Conservation (phyloP, 1,140 invertebrate species). For the Tetraneura akinire region DNA sequence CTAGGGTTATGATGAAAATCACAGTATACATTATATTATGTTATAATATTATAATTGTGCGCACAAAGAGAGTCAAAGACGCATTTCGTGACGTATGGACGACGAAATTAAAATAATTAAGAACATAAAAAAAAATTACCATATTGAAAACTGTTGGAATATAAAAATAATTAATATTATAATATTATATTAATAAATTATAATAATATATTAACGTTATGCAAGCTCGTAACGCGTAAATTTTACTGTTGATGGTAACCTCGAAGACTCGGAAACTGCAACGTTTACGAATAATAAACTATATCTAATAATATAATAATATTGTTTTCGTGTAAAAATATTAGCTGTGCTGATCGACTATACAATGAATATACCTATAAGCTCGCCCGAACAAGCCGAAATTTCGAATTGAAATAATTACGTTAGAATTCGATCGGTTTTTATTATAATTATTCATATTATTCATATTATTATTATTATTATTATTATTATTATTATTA, state of each 20-base stretch:
- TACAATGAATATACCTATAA: background rate
- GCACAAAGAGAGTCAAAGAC: too few relatives aligned
- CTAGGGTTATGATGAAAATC: conserved; percentile 25
- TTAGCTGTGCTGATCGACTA: background rate
- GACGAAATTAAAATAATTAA: too few relatives aligned
- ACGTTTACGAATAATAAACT: background rate
- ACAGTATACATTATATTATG: too few relatives aligned
- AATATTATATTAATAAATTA: background rate
- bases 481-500: too few relatives aligned
- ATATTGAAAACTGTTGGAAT: conserved; percentile 3
- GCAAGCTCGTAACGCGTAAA: background rate
- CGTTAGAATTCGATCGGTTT: too few relatives aligned
- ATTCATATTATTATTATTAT: too few relatives aligned
- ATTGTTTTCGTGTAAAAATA: too few relatives aligned
- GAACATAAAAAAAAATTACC: background rate
- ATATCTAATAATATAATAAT: too few relatives aligned
- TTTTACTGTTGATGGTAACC: background rate
- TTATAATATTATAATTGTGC: too few relatives aligned
- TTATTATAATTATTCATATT: too few relatives aligned
- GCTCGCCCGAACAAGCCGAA: background rate
- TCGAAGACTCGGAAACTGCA: background rate
- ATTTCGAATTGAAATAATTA: background rate
- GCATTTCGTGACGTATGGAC: background rate
- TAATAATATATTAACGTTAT: conserved; percentile 10
- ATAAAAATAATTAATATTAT: background rate